Percentiles rank a stretch among this genome's conserved stretches.
Conservation (phyloP, 2,888 invertebrate species). For the Pachydiplax longipennis region DNA sequence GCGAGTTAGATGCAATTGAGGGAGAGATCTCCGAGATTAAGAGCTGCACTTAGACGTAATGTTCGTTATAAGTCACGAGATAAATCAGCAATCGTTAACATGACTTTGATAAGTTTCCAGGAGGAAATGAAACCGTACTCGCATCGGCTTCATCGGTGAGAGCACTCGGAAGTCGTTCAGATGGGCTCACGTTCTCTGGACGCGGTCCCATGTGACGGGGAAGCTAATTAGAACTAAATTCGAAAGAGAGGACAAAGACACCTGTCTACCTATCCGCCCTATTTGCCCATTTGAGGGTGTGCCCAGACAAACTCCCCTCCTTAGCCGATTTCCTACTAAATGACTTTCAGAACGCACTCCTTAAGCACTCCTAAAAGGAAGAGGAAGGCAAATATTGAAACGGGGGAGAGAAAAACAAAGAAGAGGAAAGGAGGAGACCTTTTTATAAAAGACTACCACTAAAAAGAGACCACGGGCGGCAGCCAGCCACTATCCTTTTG, state of each 20-base stretch:
- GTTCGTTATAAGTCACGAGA: too few species aligned
- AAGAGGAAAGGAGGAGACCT: neutral
- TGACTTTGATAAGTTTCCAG: too few species aligned
- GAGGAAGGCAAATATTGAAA: slow-evolving; percentile 26
- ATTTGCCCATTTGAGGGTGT: slow-evolving; percentile 30
- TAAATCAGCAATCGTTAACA: too few species aligned
- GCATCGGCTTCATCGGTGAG: too few species aligned
- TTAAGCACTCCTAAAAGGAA: slow-evolving; percentile 3
- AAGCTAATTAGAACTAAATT: slow-evolving; percentile 17
- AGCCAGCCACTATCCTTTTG: neutral
- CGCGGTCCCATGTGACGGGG: neutral
- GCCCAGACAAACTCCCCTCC: neutral
- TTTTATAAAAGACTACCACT: neutral
- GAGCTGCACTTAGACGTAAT: too few species aligned
- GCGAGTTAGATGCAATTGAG: too few species aligned
- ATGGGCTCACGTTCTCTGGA: too few species aligned
- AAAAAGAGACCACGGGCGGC: neutral
- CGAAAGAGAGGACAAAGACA: neutral
- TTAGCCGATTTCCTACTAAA: neutral
- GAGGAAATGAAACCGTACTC: too few species aligned
- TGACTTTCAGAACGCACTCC: slow-evolving; percentile 5
- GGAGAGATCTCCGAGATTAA: too few species aligned
- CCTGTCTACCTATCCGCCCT: slow-evolving; percentile 8
- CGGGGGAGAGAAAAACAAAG: neutral
- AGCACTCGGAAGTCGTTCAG: too few species aligned